Conservation (phyloP, 2,797 vertebrate genomes). For the Anabas testudineus region DNA sequence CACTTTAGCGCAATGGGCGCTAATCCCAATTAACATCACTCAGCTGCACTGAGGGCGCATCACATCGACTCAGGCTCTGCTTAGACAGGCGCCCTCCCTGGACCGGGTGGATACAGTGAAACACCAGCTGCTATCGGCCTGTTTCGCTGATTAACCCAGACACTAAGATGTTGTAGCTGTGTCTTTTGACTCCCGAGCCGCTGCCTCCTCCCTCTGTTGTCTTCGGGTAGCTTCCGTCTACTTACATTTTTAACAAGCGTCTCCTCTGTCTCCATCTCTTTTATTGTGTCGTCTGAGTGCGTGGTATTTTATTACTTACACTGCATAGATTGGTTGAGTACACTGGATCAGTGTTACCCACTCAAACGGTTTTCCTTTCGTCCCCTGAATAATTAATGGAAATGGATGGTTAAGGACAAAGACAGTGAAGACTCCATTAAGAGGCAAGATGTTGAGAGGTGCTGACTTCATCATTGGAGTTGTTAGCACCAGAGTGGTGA, state of each 20-base stretch:
- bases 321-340: constrained; percentile 84
- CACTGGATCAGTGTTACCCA: constrained; percentile 84
- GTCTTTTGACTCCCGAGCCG: constrained; percentile 77
- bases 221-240: constrained; percentile 77
- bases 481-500: constrained; percentile 68
- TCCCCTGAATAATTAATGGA: constrained; percentile 82
- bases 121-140: constrained; percentile 80
- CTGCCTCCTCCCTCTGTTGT: constrained; percentile 71
- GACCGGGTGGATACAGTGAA: constrained; percentile 67
- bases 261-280: constrained; percentile 84
- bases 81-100: constrained; percentile 75
- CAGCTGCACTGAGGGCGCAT: constrained; percentile 68
- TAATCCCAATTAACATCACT: constrained; percentile 82
- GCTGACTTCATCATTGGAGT: constrained; percentile 82
- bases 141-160: constrained; percentile 81
- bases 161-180: constrained; percentile 79
- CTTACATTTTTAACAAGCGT: constrained; percentile 86
- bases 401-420: constrained; percentile 85
- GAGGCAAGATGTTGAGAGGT: constrained; percentile 79
- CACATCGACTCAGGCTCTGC: constrained; percentile 75
- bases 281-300: constrained; percentile 83
- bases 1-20: constrained; percentile 72
- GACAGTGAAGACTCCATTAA: constrained; percentile 83
- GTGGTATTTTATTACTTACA: constrained; percentile 85
- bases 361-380: constrained; percentile 85